Base-by-base conservation (phyloP, 92 coral and sea anemone genomes). In the Micromussa lordhowensis region DNA sequence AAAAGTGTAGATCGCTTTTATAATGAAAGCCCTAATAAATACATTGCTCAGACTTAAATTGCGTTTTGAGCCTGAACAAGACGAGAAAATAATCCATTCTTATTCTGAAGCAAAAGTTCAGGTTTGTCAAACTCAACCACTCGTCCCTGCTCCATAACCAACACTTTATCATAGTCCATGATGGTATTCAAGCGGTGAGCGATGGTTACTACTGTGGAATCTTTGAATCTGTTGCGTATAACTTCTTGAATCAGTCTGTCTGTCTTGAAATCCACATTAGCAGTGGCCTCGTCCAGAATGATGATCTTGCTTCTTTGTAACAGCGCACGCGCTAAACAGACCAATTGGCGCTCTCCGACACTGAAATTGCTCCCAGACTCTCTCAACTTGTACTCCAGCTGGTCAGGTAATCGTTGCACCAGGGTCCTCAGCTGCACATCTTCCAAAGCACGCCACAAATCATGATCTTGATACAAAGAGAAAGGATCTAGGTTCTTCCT, bases 221-320 rank as follows among this genome's bases (percentile, higher is more conserved):
- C 83, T 86, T 77, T 76, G 49, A 86, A 66, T 40, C 53, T 77
- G 74, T 15, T 77, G 10, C 89, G 89, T 40, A 86, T 38, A n/a
- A 77, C 89, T 40, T 76, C 76, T 49, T 86, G 89, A 38, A 86
- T 86, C 77, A 77, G 32, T 16, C 44, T 72, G 61, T 86, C 89
- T 63, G 89, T 86, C 77, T 77, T 86, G 83, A 75, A 86, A 63
- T 86, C 89, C 77, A 86, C 89, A 77, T 86, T 86, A 49, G 95
- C 95, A 11, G 95, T 92, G 48, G 95, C 95, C 63, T 92, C 95
- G 34, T 92, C 95, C 54, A 91, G 73, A 14, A 92, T 73, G 21
- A 92, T 74, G 59, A 92, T 91, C 92, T 90, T 93, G 31, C 82
- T 87, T 53, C 68, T 74, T 78, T 90, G 93, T 32, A 93, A 48